Base-by-base conservation (phyloP, 2,113 vertebrate species). In the Sorex fumeus region DNA sequence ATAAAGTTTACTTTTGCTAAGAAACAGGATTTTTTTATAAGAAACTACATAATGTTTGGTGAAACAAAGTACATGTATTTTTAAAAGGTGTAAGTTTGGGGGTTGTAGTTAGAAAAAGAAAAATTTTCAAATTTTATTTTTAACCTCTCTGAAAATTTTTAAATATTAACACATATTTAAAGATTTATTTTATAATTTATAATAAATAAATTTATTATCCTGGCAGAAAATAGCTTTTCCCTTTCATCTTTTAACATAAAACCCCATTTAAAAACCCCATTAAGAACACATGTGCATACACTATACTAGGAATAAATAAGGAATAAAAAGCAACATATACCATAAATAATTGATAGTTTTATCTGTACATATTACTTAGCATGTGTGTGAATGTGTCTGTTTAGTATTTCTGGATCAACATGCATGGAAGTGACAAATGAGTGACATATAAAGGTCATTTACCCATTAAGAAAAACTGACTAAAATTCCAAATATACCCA, bases 81-180 rank as follows among this genome's bases (percentile, higher is more conserved):
- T 50, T n/a, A 85, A 67, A 18, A 8, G 72, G 4, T 40, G 1
- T 36, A 72, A 69, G 9, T 70, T 40, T 30, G n/a, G 36, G 5
- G 28, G 25, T 67, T 93, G 8, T 78, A 34, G 16, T 18, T 32
- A 74, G 13, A 9, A 9, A 1, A 40, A 82, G 6, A 30, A 1
- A 47, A 0, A 12, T 50, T 92, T 86, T 70, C 3, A 11, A 88
- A 66, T 84, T 79, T 78, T 60, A n/a, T 16, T 69, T 71, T 83
- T 43, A 50, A 50, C 11, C 3, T 69, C 75, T 92, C 53, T 88
- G 62, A 81, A 82, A 2, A 32, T 13, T 84, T 93, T 91, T 53
- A 87, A 79, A 84, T 82, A 84, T 82, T 53, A 78, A 82, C 72
- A 74, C 25, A 78, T 43, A 43, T 45, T 84, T 21, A 34, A 67